A percentile compares a stretch with the other conserved stretches of the same genome.
These are phyloP conservation scores for Paralichthys olivaceus DNA, from an alignment of 2,113 vertebrate species.

Conservation along the genomic window DNA sequence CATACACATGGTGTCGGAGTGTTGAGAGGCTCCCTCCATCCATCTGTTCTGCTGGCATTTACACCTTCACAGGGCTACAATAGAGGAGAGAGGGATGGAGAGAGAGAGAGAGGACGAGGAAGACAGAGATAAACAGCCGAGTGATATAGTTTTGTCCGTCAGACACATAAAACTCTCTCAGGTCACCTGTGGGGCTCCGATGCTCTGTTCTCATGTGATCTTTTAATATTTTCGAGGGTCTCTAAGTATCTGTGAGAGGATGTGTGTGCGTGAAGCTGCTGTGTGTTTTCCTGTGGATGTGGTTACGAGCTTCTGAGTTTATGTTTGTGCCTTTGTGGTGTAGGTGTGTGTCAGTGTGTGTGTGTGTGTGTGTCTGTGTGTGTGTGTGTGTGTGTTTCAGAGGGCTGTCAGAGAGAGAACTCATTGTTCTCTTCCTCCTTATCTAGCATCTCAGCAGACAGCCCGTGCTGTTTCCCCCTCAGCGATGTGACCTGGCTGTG, in stretches of 20 bases:
- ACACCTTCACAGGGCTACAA: slow-evolving; percentile 61
- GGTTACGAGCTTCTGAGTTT: slow-evolving; percentile 20
- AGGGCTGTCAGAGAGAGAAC: slow-evolving; percentile 17
- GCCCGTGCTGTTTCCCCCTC: slow-evolving; percentile 55
- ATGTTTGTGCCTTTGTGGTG: slow-evolving; percentile 24
- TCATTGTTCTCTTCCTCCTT: slow-evolving; percentile 70
- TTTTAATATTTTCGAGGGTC: slow-evolving; percentile 31
- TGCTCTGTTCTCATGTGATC: slow-evolving; percentile 22
- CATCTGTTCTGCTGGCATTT: slow-evolving; percentile 78
- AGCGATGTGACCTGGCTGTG: slow-evolving; percentile 71
- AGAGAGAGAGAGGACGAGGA: not conserved
- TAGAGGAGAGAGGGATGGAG: slow-evolving; percentile 37
- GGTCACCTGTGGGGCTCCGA: slow-evolving; percentile 26
- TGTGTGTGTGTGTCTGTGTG: slow-evolving; percentile 15
- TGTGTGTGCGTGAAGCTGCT: slow-evolving; percentile 19
- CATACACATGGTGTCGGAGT: slow-evolving; percentile 72
- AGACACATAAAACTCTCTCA: slow-evolving; percentile 21
- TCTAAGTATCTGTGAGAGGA: slow-evolving; percentile 28
- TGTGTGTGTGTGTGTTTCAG: slow-evolving; percentile 2
- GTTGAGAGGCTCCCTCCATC: slow-evolving; percentile 73
- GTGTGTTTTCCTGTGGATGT: slow-evolving; percentile 57
- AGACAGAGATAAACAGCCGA: slow-evolving; percentile 27
- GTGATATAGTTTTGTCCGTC: slow-evolving; percentile 26
- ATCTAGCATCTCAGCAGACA: slow-evolving; percentile 61
- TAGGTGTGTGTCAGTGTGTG: slow-evolving; percentile 19